phyloP scores from a whole-genome alignment of 2,888 invertebrate species.

The Limnephilus marmoratus region DNA sequence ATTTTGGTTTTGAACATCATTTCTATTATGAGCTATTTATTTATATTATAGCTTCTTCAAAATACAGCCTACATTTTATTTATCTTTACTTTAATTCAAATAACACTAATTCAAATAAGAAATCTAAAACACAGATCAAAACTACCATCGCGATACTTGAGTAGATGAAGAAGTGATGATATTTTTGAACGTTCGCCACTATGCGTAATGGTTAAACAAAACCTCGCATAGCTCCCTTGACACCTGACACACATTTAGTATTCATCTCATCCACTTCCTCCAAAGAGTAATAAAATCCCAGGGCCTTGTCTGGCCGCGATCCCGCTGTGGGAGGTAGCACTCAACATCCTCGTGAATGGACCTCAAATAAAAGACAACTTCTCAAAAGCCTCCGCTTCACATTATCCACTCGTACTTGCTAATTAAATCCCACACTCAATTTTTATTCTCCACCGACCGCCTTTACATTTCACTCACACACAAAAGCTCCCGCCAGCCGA shows the following conservation, averaged over 20 bases:
- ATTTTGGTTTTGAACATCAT: too few species aligned
- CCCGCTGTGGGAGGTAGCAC: slow-evolving; percentile 60
- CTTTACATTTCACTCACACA: neutral
- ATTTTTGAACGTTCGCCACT: neutral
- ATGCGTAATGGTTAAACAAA: neutral
- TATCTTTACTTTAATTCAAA: neutral
- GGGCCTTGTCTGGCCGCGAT: neutral
- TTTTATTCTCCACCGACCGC: slow-evolving; percentile 43
- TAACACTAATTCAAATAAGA: too few species aligned
- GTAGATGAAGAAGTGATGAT: neutral
- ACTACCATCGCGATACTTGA: neutral
- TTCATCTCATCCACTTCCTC: neutral
- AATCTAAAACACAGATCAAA: neutral
- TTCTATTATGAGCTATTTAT: too few species aligned
- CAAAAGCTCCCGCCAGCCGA: slow-evolving; percentile 30
- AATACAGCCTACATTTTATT: too few species aligned
- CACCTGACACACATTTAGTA: neutral
- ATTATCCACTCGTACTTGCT: slow-evolving; percentile 61
- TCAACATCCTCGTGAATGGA: slow-evolving; percentile 53
- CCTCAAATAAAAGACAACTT: slow-evolving; percentile 53
- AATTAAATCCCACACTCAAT: slow-evolving; percentile 64
- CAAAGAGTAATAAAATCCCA: neutral
- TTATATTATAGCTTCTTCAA: too few species aligned
- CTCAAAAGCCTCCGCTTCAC: slow-evolving; percentile 33
- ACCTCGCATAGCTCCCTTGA: neutral